Percentiles rank a stretch among this genome's conserved stretches.
phyloP scores from a whole-genome alignment of 2,797 vertebrate genomes.

The Protosalanx chinensis region DNA sequence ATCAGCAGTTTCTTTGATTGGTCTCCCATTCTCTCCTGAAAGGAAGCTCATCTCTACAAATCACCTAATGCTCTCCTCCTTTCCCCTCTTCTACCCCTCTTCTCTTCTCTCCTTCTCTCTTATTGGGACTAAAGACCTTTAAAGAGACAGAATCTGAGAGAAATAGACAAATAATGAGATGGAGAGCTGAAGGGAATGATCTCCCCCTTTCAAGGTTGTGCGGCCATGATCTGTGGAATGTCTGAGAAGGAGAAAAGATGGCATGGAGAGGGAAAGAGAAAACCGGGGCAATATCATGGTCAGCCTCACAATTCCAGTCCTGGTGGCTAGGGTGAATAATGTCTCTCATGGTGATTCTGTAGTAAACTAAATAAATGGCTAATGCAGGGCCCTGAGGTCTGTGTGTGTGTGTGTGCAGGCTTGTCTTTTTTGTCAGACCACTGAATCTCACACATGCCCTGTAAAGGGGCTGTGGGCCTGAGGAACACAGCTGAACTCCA shows the following conservation, averaged over 20 bases:
- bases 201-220: too few relatives aligned
- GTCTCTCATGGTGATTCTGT: slow-evolving; percentile 3
- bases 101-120: neutral
- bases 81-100: neutral
- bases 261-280: neutral
- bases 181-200: neutral
- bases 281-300: neutral
- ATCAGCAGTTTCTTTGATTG: slow-evolving; percentile 13
- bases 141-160: neutral
- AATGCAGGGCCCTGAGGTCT: neutral
- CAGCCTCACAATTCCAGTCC: neutral
- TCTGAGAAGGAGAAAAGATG: neutral
- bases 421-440: neutral
- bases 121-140: neutral
- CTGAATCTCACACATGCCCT: too few relatives aligned
- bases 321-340: neutral
- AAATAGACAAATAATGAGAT: neutral
- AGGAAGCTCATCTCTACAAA: slow-evolving; percentile 3
- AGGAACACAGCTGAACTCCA: too few relatives aligned
- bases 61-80: neutral
- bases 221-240: too few relatives aligned
- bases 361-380: neutral
- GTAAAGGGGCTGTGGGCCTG: too few relatives aligned
- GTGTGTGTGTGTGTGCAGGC: neutral
- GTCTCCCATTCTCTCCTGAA: slow-evolving; percentile 1